Base-by-base conservation (phyloP, 2,113 vertebrate species). In the Sclerurus mexicanus region DNA sequence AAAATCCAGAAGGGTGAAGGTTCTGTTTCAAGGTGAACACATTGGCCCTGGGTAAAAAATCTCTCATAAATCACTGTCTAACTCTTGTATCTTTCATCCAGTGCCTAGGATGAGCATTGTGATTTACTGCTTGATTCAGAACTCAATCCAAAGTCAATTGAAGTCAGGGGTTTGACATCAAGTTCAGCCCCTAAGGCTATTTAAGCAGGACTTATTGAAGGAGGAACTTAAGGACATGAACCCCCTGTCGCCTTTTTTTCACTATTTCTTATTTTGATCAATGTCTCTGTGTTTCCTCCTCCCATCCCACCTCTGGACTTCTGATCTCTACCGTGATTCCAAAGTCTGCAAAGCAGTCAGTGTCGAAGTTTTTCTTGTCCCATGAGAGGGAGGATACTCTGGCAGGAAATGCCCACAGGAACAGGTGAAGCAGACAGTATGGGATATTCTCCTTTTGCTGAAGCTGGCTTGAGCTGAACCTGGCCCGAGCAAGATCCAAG, bases 41-140 rank as follows among this genome's bases (percentile, higher is more conserved):
- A 8, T 9, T 68, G 64, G 39, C 52, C 52, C 31, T 55, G 63
- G 58, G 59, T 95, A 85, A 85, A 85, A 85, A 63, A 67, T 40
- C 75, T 56, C 66, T 96, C 95, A 96, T 96, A 90, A 95, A 96
- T 96, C 96, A 95, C 88, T 96, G 91, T 96, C 93, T 75, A 88
- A 56, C 42, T 86, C 49, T 68, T 72, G 17, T 82, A 88, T 81
- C 72, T 96, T 47, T 68, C 40, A 72, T 31, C 25, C 68, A 84
- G 64, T 92, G 88, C 60, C 76, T n/a, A 33, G 83, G 95, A 95
- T 93, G 71, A 90, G 49, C 62, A 37, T 15, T 37, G 53, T 96
- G 93, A 96, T 96, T 94, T 94, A 93, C 95, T 72, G 76, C 90
- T 96, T 94, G 90, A 76, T 94, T 95, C 92, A 85, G 49, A 91